These are phyloP conservation scores for Amphimallon solstitiale DNA, from an alignment of 2,888 invertebrate genomes.

Conservation along the genomic window DNA sequence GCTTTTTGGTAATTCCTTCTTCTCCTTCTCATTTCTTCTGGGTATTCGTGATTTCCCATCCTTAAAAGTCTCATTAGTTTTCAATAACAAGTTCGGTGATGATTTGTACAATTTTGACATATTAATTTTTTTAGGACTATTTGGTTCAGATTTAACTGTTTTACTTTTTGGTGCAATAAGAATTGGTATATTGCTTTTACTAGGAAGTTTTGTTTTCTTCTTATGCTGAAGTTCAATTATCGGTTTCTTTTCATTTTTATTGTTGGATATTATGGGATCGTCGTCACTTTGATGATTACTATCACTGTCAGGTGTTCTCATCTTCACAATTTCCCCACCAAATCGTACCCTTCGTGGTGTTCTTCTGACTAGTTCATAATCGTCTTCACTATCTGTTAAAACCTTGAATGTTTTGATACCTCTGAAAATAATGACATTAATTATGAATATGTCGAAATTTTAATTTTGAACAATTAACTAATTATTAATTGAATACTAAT, in stretches of 20 bases:
- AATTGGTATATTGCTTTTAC: conserved; percentile 64
- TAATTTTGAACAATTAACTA: too few species aligned
- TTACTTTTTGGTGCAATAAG: conserved; percentile 63
- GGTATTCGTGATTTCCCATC: conserved; percentile 45
- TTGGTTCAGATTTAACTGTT: conserved; percentile 53
- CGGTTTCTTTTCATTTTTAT: conserved; percentile 44
- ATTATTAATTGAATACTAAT: too few species aligned
- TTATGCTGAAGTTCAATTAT: conserved; percentile 51
- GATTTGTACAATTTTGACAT: conserved; percentile 55
- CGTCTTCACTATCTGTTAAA: conserved; percentile 70
- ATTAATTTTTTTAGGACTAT: conserved; percentile 61
- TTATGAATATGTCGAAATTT: too few species aligned
- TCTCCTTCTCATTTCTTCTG: conserved; percentile 36
- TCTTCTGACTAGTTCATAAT: conserved; percentile 62
- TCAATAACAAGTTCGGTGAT: conserved; percentile 54
- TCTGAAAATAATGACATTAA: conserved; percentile 34
- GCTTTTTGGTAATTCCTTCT: conserved; percentile 30
- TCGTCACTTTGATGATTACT: conserved; percentile 71
- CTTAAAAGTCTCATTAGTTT: conserved; percentile 34
- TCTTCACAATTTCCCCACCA: conserved; percentile 87
- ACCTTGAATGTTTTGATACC: conserved; percentile 63
- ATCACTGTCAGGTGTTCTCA: conserved; percentile 87
- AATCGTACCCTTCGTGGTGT: conserved; percentile 81
- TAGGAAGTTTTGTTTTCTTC: conserved; percentile 47
- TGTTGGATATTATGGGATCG: conserved; percentile 50